phyloP scores from a whole-genome alignment of 2,797 vertebrate genomes.

The Acanthopagrus latus region DNA sequence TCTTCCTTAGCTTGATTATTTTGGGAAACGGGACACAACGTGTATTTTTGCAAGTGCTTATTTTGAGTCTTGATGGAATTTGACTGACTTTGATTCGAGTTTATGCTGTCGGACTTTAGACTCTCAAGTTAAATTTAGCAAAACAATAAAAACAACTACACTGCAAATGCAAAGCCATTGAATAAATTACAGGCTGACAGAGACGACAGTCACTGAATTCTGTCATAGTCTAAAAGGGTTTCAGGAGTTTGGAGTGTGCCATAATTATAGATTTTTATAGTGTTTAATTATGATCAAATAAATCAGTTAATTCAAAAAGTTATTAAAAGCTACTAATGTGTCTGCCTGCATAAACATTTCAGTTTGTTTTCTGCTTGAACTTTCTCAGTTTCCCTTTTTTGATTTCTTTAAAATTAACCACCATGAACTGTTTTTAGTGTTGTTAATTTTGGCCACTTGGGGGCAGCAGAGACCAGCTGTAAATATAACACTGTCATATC shows the following conservation, averaged over 20 bases:
- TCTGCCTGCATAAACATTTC: neutral
- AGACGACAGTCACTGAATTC: neutral
- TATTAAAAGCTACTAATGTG: neutral
- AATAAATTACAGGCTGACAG: neutral
- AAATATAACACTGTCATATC: neutral
- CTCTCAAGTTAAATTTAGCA: constrained; percentile 15
- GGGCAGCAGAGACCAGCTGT: neutral
- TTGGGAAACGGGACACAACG: neutral
- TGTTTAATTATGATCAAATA: neutral
- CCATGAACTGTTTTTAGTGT: neutral
- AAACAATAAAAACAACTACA: constrained; percentile 24
- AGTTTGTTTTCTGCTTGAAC: neutral
- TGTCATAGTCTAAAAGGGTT: neutral
- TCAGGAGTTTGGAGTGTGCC: neutral
- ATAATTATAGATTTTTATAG: constrained; percentile 1
- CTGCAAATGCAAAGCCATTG: neutral
- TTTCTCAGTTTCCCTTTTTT: neutral
- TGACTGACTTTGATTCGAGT: neutral
- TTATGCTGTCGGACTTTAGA: constrained; percentile 38
- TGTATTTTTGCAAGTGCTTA: constrained; percentile 39
- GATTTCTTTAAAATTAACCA: neutral
- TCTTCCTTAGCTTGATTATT: constrained; percentile 62
- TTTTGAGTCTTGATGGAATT: constrained; percentile 7
- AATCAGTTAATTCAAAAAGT: neutral
- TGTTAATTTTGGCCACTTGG: neutral